Evolutionary conservation across 2,888 invertebrate species (phyloP).

Genomic region (Aleiodes leptofemur): DNA sequence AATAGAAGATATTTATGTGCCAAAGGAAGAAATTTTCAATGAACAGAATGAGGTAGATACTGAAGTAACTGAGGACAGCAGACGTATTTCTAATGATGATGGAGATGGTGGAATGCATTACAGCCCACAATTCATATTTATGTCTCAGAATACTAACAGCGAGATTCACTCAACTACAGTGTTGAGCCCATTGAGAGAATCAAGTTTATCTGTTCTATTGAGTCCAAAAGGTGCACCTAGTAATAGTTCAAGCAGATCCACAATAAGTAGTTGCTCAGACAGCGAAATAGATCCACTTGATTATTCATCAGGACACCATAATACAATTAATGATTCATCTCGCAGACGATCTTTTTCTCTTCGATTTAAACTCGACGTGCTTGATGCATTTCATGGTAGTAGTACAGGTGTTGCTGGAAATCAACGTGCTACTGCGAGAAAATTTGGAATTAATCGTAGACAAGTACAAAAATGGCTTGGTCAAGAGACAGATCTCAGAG

Average conservation of each 20-base stretch:
- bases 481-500: conserved; percentile 73
- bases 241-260: conserved; percentile 61
- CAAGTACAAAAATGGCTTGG: conserved; percentile 77
- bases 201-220: conserved; percentile 56
- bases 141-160: not conserved
- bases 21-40: conserved; percentile 47
- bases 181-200: conserved; percentile 58
- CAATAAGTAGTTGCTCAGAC: conserved; percentile 69
- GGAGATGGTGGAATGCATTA: conserved; percentile 20
- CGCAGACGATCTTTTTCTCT: conserved; percentile 75
- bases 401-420: conserved; percentile 75
- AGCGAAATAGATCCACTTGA: conserved; percentile 69
- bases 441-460: conserved; percentile 76
- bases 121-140: not conserved
- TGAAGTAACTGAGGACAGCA: conserved; percentile 43
- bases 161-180: conserved; percentile 52
- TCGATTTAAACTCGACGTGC: conserved; percentile 75
- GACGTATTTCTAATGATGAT: conserved; percentile 44
- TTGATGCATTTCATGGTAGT: conserved; percentile 75
- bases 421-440: conserved; percentile 76
- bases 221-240: conserved; percentile 64
- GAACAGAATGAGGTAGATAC: conserved; percentile 44
- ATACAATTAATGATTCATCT: conserved; percentile 57
- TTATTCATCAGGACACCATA: conserved; percentile 55
- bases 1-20: conserved; percentile 32